Evolutionary conservation across 2,888 invertebrate species (phyloP), one percentile per base, ranked within the genome.

Genomic region (Lasiommata megera): DNA sequence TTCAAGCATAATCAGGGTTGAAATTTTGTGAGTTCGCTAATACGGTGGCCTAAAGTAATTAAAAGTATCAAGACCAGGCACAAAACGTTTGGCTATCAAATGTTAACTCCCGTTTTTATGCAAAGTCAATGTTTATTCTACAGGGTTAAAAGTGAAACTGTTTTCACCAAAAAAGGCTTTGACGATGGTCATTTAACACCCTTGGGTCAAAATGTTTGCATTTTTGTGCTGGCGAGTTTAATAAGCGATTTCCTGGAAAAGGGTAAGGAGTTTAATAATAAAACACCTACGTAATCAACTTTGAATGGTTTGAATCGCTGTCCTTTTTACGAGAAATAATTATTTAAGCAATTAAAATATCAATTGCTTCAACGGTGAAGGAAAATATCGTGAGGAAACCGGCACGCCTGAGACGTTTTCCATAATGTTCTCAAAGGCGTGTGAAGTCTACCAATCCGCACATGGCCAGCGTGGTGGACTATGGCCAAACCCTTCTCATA

Each of bases 91-190:
- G 63, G 23, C 70, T 67, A 79, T 79, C 82, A 80, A 74, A 79
- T 80, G 80, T 83, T 80, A 82, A 83, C 86, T 84, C 61, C 66
- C 62, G 71, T 72, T 78, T 77, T 75, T 71, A 72, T 73, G 72
- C 68, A 64, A 68, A 69, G 60, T 58, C 62, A 65, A 64, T 61
- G 65, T 71, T 67, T 67, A 66, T 67, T 73, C 68, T 62, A 56
- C 52, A 51, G 61, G 67, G 62, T 60, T 58, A 52, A 53, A 29
- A 56, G 48, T 36, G 53, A 41, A 55, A 55, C 16, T 55, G 55
- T 52, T 51, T 51, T 54, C 58, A 54, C 52, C 59, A 58, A 61
- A 58, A n/a, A 61, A 51, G 58, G 54, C 53, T 53, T 57, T 47
- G 46, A 41, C 47, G 47, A 52, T 31, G 38, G 46, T 31, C 46